Conservation (phyloP, 2,797 vertebrate genomes). For the Sylvia borin region DNA sequence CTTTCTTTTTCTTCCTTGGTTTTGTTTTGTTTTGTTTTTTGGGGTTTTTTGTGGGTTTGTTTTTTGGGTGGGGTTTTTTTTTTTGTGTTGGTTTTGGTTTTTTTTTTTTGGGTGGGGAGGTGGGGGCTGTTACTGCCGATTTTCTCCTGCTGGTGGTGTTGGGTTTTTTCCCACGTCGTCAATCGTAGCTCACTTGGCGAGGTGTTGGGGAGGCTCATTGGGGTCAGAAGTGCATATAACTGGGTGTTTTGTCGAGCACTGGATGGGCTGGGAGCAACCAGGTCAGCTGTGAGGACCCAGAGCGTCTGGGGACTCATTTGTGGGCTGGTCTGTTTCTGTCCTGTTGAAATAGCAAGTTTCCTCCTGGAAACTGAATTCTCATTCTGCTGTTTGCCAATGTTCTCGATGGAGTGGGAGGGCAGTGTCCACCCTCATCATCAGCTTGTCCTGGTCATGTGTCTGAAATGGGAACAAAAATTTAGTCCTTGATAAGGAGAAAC, state of each 20-base stretch:
- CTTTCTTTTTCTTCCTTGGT: background rate
- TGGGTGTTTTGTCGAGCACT: conserved; percentile 36
- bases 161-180: background rate
- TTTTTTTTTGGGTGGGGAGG: background rate
- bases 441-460: background rate
- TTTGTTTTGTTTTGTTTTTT: too few relatives aligned
- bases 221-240: background rate
- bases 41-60: too few relatives aligned
- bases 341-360: conserved; percentile 14
- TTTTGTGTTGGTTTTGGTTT: too few relatives aligned
- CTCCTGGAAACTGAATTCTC: background rate
- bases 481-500: background rate
- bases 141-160: conserved; percentile 11
- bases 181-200: conserved; percentile 39
- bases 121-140: conserved; percentile 10
- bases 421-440: background rate
- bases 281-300: background rate
- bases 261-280: conserved; percentile 14
- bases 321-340: background rate
- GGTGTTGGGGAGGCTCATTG: background rate
- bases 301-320: background rate
- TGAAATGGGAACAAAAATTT: background rate
- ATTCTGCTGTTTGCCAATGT: background rate
- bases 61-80: too few relatives aligned
- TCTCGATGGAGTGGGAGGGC: background rate